These are phyloP conservation scores for Nebria salina DNA, from an alignment of 2,888 invertebrate genomes.

Conservation along the genomic window DNA sequence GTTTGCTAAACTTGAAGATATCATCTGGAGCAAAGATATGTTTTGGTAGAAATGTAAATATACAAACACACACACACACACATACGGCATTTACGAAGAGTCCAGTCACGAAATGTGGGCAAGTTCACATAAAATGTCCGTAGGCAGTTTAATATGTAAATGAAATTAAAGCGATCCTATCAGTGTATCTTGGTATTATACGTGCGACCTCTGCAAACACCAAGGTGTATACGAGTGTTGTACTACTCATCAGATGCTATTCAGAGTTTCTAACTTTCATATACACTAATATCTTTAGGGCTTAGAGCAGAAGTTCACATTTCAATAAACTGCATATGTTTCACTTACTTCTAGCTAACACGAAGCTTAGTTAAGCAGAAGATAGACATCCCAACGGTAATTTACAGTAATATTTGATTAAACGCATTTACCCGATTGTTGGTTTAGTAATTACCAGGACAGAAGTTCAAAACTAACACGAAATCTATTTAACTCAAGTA, in stretches of 20 bases:
- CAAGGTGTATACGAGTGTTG: neutral
- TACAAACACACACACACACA: slow-evolving; percentile 7
- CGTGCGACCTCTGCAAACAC: neutral
- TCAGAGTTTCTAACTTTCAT: neutral
- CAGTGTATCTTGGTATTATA: slow-evolving; percentile 7
- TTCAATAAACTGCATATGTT: slow-evolving; percentile 1
- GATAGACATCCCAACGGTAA: neutral
- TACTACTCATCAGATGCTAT: neutral
- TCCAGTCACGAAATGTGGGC: neutral
- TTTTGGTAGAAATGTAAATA: neutral
- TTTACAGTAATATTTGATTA: neutral
- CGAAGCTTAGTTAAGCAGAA: neutral
- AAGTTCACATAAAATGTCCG: slow-evolving; percentile 12
- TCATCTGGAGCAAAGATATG: neutral
- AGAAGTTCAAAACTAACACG: neutral
- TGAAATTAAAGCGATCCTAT: slow-evolving; percentile 34
- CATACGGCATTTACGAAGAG: neutral
- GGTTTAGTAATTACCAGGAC: neutral
- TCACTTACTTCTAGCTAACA: neutral
- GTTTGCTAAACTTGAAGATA: neutral
- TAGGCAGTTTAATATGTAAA: slow-evolving; percentile 34
- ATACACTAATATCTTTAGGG: neutral
- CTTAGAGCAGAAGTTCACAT: neutral
- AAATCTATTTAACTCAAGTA: neutral
- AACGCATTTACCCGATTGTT: neutral